Evolutionary conservation across 1,140 invertebrate genomes (phyloP), one percentile per base, ranked within the genome.

Genomic region (Palaemon carinicauda): DNA sequence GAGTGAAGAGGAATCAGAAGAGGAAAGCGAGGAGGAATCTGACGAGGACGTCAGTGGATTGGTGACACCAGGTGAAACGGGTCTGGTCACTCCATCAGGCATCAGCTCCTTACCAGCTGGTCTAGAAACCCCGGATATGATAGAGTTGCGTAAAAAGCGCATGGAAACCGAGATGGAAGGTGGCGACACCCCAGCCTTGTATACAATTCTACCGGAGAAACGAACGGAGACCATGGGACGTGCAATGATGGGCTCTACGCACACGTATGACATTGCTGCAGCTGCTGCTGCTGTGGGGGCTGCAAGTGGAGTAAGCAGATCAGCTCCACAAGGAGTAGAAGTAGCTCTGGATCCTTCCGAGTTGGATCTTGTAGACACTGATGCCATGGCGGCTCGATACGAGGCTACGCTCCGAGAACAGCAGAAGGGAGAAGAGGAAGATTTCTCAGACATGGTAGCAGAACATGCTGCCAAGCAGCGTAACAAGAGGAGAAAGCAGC

Each of bases 101-200:
- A 95, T 99, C 80, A 96, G 97, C 41, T 98, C 97, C 65, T 95
- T 99, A 79, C 97, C 98, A 29, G 95, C 96, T 71, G 98, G 98
- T 77, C 94, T 99, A 90, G 98, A 99, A 92, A 99, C 98, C 0
- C 98, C 98, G 0, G 98, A 99, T 91, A 97, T 97, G 75, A 99
- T 99, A 91, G 98, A 99, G 92, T 92, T 99, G 53, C 93, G 98
- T 77, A 99, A 99, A 92, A 96, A 97, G 91, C 97, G 98, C 90
- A 97, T 99, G 87, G 98, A 99, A 92, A 96, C 95, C 80, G 98
- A 99, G 92, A 98, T 98, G 95, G 98, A 99, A 92, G 96, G 97
- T 69, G 95, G 94, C 53, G 97, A 98, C 89, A 97, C 96, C 1
- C 97, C 97, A 29, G 94, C 96, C 1, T 91, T 99, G 19, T 99